These are phyloP conservation scores for Drosophila helvetica DNA, from an alignment of 2,888 invertebrate species.

Conservation along the genomic window DNA sequence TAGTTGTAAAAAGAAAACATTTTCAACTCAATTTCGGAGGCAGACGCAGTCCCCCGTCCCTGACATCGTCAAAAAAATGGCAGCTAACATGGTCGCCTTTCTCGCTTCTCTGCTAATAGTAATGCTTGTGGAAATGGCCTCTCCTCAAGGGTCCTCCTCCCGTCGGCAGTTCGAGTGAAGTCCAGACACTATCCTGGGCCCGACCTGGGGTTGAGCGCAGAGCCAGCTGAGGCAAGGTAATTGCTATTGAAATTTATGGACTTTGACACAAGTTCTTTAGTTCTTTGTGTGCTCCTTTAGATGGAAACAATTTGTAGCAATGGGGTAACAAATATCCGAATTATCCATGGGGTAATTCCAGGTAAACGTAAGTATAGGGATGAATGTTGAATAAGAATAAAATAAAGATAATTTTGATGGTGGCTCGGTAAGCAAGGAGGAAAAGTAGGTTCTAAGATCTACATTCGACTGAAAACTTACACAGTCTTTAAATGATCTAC, in stretches of 20 bases:
- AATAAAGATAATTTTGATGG: not conserved
- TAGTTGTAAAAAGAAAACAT: slow-evolving; percentile 68
- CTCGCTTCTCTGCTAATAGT: not conserved
- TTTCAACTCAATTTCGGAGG: slow-evolving; percentile 60
- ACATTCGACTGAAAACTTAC: too few species aligned
- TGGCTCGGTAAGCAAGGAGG: too few species aligned
- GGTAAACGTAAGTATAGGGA: not conserved
- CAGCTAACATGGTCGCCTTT: slow-evolving; percentile 33
- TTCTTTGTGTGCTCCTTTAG: slow-evolving; percentile 2
- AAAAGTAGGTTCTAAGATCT: too few species aligned
- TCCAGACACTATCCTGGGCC: slow-evolving; percentile 4
- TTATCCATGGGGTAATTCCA: not conserved
- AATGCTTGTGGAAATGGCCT: slow-evolving; percentile 20
- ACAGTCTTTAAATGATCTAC: too few species aligned
- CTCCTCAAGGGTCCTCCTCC: slow-evolving; percentile 8
- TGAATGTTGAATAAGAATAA: too few species aligned
- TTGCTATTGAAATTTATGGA: slow-evolving; percentile 34
- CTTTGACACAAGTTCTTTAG: slow-evolving; percentile 9
- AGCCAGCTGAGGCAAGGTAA: slow-evolving; percentile 12
- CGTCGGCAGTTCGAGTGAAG: slow-evolving; percentile 16
- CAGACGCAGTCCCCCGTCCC: not conserved
- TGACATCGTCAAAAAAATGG: slow-evolving; percentile 35
- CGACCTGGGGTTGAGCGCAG: not conserved
- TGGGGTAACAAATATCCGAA: not conserved
- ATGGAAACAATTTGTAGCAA: not conserved